Conservation (phyloP, 2,888 invertebrate genomes). For the Agonum fuliginosum region DNA sequence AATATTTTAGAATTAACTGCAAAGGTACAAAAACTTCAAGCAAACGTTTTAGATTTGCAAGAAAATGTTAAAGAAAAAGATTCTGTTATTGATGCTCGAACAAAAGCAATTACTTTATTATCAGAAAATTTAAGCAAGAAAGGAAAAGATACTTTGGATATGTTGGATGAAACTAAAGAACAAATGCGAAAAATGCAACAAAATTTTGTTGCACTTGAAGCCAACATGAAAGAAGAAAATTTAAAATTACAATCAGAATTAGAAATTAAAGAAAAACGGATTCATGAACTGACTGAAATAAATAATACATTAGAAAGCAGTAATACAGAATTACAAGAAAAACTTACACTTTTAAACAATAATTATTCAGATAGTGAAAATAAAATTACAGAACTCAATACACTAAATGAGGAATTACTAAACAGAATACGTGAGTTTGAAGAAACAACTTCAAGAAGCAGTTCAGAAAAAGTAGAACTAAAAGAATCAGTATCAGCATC, state of each 20-base stretch:
- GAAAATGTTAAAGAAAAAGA: conserved; percentile 89
- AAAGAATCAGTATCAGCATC: conserved; percentile 44
- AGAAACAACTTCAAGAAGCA: conserved; percentile 23
- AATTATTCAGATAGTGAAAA: conserved; percentile 64
- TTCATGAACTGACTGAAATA: conserved; percentile 76
- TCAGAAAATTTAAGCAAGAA: conserved; percentile 83
- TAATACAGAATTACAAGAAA: conserved; percentile 59
- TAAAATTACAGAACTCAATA: conserved; percentile 66
- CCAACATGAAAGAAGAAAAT: conserved; percentile 82
- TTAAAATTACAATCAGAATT: conserved; percentile 75
- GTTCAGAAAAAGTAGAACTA: conserved; percentile 36
- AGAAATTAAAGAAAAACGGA: conserved; percentile 76
- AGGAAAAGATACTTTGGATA: conserved; percentile 82
- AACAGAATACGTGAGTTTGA: conserved; percentile 53
- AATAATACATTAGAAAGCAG: conserved; percentile 68
- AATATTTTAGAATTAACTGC: conserved; percentile 80
- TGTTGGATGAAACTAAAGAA: conserved; percentile 86
- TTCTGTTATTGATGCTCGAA: conserved; percentile 87
- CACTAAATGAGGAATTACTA: conserved; percentile 52
- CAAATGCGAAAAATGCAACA: conserved; percentile 89
- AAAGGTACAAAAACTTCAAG: conserved; percentile 84
- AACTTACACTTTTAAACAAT: conserved; percentile 57
- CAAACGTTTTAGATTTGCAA: conserved; percentile 85
- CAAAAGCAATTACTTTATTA: conserved; percentile 85
- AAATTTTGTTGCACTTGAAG: conserved; percentile 82